Conservation (phyloP, 1,140 invertebrate species). For the Coptotermes formosanus region DNA sequence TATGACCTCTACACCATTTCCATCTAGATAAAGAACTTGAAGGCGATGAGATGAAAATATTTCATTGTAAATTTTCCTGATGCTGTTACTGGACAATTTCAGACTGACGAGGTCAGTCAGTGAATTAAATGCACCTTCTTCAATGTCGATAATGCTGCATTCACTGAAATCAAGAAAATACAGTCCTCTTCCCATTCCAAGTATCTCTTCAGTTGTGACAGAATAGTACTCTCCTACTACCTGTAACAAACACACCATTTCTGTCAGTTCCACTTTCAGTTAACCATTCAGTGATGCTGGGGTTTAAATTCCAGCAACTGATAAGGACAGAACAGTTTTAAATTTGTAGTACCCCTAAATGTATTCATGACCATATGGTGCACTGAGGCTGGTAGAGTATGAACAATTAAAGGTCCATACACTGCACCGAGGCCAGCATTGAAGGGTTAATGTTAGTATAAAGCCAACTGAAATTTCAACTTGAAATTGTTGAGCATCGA, state of each 20-base stretch:
- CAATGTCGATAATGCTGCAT: background rate
- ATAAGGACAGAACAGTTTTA: too few species aligned
- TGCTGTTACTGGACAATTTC: conserved; percentile 26
- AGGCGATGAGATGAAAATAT: background rate
- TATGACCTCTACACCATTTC: background rate
- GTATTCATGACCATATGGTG: too few species aligned
- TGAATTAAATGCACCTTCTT: conserved; percentile 14
- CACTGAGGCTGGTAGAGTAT: too few species aligned
- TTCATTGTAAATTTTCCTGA: background rate
- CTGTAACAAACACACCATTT: background rate
- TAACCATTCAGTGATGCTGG: too few species aligned
- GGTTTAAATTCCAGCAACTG: too few species aligned
- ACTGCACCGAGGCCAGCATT: too few species aligned
- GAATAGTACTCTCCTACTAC: background rate
- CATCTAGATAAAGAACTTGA: conserved; percentile 20
- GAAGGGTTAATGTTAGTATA: too few species aligned
- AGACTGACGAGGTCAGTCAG: background rate
- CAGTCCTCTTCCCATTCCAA: background rate
- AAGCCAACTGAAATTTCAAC: too few species aligned
- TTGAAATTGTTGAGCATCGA: too few species aligned
- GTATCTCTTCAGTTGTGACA: background rate
- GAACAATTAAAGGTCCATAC: too few species aligned
- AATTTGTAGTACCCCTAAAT: too few species aligned
- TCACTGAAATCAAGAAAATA: background rate
- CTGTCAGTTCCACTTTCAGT: too few species aligned